Evolutionary conservation across 2,888 invertebrate species (phyloP).

Genomic region (Dynastes maya): DNA sequence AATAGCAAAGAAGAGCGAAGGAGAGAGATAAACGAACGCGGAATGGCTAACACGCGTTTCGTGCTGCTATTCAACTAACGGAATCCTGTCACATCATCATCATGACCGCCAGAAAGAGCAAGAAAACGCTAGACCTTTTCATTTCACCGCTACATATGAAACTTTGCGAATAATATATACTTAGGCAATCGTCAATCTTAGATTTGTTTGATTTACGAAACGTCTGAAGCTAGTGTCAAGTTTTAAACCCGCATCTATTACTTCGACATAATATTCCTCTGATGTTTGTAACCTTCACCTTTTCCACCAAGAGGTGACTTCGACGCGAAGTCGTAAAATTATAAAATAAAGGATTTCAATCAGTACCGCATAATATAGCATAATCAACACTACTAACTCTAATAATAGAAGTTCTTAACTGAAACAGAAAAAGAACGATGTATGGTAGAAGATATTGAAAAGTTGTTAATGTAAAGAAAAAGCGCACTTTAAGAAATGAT

Average conservation of each 20-base stretch:
- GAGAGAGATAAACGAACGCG: slow-evolving; percentile 8
- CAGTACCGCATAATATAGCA: too few species aligned
- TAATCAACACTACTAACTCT: too few species aligned
- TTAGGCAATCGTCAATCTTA: not conserved
- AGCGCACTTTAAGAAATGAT: too few species aligned
- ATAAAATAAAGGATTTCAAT: too few species aligned
- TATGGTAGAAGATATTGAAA: too few species aligned
- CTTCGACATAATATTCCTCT: not conserved
- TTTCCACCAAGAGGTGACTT: too few species aligned
- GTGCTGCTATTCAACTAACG: slow-evolving; percentile 27
- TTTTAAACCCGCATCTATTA: not conserved
- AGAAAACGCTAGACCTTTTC: slow-evolving; percentile 5
- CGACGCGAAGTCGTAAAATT: too few species aligned
- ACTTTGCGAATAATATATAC: slow-evolving; percentile 22
- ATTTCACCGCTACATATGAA: slow-evolving; percentile 13
- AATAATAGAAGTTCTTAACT: too few species aligned
- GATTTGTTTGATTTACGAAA: slow-evolving; percentile 7
- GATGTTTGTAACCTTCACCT: not conserved
- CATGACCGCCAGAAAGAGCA: slow-evolving; percentile 2
- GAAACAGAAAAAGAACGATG: too few species aligned
- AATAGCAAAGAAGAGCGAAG: not conserved
- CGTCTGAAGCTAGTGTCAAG: not conserved
- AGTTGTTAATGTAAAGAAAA: too few species aligned
- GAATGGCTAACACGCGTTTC: slow-evolving; percentile 30
- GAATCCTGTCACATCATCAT: slow-evolving; percentile 32